These are phyloP conservation scores for Panthera uncia DNA, from an alignment of 2,113 vertebrate species.

Conservation along the genomic window DNA sequence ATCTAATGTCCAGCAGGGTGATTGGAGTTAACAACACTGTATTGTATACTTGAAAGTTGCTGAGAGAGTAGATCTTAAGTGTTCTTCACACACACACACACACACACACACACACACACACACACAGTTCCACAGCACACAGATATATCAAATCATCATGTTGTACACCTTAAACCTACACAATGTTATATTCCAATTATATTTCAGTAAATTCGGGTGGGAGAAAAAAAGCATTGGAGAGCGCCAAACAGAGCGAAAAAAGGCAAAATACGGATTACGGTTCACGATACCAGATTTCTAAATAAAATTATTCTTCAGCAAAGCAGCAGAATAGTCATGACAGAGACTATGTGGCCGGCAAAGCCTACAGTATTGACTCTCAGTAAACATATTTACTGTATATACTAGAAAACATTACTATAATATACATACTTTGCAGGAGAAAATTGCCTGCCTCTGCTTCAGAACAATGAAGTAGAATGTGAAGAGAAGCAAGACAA, in stretches of 20 bases:
- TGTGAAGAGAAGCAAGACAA: neutral
- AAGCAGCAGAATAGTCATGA: neutral
- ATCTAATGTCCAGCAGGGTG: neutral
- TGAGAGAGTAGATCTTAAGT: neutral
- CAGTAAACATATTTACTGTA: neutral
- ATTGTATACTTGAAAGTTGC: neutral
- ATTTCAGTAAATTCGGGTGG: neutral
- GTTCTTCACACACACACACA: neutral
- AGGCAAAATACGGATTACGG: neutral
- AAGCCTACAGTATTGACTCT: neutral
- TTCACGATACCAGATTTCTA: neutral
- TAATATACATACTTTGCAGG: neutral
- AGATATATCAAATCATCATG: neutral
- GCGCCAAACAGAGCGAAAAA: neutral
- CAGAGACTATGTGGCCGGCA: neutral
- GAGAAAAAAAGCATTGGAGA: no score
- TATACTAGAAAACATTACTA: neutral
- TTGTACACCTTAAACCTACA: neutral
- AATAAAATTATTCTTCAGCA: neutral
- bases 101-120: no score
- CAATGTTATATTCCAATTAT: neutral
- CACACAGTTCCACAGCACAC: rapidly evolving
- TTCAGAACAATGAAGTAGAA: neutral
- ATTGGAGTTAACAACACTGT: neutral
- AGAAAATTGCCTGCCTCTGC: neutral